Evolutionary conservation across 2,113 vertebrate species (phyloP).

Genomic region (Nerophis lumbriciformis): DNA sequence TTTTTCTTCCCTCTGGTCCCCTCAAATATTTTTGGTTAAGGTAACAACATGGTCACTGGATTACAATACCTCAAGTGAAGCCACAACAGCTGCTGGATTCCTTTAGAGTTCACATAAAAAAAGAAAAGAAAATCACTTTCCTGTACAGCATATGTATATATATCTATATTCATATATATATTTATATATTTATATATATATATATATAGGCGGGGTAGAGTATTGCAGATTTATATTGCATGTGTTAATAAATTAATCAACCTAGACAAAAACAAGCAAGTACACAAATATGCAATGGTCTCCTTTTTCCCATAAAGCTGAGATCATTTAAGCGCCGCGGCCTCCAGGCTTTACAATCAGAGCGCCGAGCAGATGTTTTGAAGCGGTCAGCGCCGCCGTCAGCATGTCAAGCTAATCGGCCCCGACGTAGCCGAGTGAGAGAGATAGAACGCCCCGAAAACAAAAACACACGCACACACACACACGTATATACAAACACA

Average conservation of each 20-base stretch:
- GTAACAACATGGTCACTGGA: conserved; percentile 68
- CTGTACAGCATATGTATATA: conserved; percentile 70
- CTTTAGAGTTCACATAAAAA: conserved; percentile 64
- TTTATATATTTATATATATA: conserved; percentile 65
- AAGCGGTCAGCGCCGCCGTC: conserved; percentile 41
- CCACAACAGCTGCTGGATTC: conserved; percentile 71
- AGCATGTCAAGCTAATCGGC: conserved; percentile 47
- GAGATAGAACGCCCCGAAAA: conserved; percentile 45
- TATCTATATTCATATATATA: conserved; percentile 65
- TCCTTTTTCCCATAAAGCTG: conserved; percentile 60
- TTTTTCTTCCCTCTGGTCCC: conserved; percentile 37
- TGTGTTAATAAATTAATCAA: conserved; percentile 66
- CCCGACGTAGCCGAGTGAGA: conserved; percentile 40
- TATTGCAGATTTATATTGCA: conserved; percentile 79
- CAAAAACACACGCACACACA: conserved; percentile 49
- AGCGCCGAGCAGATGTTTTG: conserved; percentile 44
- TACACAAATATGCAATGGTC: conserved; percentile 66
- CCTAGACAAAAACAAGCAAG: conserved; percentile 70
- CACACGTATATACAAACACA: conserved; percentile 59
- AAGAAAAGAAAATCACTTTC: conserved; percentile 57
- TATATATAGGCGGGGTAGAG: conserved; percentile 72
- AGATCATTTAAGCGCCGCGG: conserved; percentile 50
- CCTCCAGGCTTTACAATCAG: conserved; percentile 58
- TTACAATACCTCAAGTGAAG: conserved; percentile 67
- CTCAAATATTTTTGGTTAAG: conserved; percentile 68